Evolutionary conservation across 2,113 vertebrate genomes (phyloP).

Genomic region (Myrmophylax atrothorax): DNA sequence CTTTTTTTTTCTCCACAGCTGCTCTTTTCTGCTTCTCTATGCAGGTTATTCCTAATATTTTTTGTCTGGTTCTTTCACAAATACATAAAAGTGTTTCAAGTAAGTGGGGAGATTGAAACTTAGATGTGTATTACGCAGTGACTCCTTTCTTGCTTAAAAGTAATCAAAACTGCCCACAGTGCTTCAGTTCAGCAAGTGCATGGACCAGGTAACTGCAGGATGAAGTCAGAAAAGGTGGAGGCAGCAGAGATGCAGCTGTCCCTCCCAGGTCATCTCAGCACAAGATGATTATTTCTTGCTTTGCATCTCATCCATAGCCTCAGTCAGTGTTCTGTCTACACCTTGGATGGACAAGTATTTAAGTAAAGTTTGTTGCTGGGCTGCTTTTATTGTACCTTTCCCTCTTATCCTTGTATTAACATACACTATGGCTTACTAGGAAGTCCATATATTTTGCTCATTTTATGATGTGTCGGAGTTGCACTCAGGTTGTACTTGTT

Average conservation of each 20-base stretch:
- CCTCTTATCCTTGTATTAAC: background rate
- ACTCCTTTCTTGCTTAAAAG: background rate
- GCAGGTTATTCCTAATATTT: background rate
- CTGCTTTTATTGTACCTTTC: background rate
- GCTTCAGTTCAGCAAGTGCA: background rate
- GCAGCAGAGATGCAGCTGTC: background rate
- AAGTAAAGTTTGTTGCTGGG: background rate
- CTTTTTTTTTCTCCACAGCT: background rate
- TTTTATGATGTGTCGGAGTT: background rate
- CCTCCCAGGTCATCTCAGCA: background rate
- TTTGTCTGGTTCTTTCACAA: background rate
- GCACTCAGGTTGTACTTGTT: background rate
- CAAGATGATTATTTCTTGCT: background rate
- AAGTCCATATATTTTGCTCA: background rate
- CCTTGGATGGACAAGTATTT: background rate
- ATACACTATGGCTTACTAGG: background rate
- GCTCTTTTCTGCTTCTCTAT: background rate
- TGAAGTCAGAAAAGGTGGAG: background rate
- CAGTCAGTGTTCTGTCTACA: background rate
- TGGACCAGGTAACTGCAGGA: background rate
- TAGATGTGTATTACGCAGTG: accelerated
- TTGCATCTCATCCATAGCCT: background rate
- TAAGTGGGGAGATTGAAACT: background rate
- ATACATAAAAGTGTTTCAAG: background rate
- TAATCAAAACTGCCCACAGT: background rate